Base-by-base conservation (phyloP, 2,888 invertebrate genomes). In the Ametastegia equiseti region DNA sequence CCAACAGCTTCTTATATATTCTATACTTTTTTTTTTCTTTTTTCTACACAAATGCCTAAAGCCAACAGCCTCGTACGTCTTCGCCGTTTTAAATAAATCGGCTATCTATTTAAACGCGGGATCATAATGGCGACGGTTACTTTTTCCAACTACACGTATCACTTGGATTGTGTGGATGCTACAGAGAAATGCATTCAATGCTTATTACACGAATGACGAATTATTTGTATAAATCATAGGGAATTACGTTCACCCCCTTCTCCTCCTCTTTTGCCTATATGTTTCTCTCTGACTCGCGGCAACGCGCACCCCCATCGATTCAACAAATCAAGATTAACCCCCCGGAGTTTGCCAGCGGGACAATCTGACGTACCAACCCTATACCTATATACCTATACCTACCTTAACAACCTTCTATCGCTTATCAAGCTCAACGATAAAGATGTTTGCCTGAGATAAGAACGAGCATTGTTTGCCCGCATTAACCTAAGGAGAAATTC, bases 391-490 rank as follows among this genome's bases (percentile, higher is more conserved):
- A n/a, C n/a, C n/a, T n/a, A n/a, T n/a, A n/a, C n/a, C n/a, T n/a
- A n/a, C n/a, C n/a, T n/a, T n/a, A n/a, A n/a, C n/a, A n/a, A n/a
- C 82, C 83, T 80, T 81, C 84, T 63, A 63, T 78, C 82, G 81
- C 84, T 85, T 84, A 86, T 85, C 84, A 63, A 54, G 36, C 50
- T 63, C 67, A 69, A 83, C 86, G 88, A 89, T 88, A 87, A 86
- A 88, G 87, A 89, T 89, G 87, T 88, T 88, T 88, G 84, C 85
- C 80, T 81, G 78, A 84, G 87, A 89, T 88, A 88, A 88, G 83
- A 85, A 83, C 65, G 83, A 78, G 73, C 84, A 85, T 86, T 85
- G 86, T 88, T 86, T 87, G 85, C 84, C 82, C 81, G 84, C 84
- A 84, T 86, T 86, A 84, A 84, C 83, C 83, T 82, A 81, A 84